Evolutionary conservation across 2,113 vertebrate genomes (phyloP).

Genomic region (Notarius lentiginosus): DNA sequence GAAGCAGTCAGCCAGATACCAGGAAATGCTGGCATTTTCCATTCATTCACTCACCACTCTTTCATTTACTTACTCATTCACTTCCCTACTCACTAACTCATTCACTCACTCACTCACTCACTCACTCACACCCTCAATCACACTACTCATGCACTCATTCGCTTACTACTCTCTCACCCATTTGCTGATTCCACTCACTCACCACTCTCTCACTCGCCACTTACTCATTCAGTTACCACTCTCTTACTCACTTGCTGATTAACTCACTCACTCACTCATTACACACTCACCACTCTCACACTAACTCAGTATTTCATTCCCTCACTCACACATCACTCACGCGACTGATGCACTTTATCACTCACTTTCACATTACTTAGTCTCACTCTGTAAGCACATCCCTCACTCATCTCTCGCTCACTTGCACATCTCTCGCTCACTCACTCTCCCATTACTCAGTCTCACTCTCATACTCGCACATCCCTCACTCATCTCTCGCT

Average conservation of each 20-base stretch:
- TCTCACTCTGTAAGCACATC: too few relatives aligned
- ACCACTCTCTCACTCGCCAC: too few relatives aligned
- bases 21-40: neutral
- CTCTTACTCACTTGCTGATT: neutral
- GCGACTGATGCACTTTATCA: neutral
- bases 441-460: neutral
- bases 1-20: neutral
- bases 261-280: neutral
- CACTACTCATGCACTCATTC: neutral
- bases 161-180: neutral
- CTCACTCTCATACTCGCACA: too few relatives aligned
- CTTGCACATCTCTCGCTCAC: neutral
- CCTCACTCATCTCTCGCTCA: neutral
- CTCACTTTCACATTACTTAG: neutral
- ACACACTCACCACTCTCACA: neutral
- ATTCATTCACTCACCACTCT: neutral
- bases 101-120: neutral
- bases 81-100: neutral
- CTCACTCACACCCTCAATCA: neutral
- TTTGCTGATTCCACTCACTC: neutral
- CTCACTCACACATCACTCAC: neutral
- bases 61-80: neutral
- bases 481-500: neutral
- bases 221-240: too few relatives aligned
- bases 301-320: neutral